Evolutionary conservation across 2,113 vertebrate genomes (phyloP).

Genomic region (Thalassarche chlororhynchos): DNA sequence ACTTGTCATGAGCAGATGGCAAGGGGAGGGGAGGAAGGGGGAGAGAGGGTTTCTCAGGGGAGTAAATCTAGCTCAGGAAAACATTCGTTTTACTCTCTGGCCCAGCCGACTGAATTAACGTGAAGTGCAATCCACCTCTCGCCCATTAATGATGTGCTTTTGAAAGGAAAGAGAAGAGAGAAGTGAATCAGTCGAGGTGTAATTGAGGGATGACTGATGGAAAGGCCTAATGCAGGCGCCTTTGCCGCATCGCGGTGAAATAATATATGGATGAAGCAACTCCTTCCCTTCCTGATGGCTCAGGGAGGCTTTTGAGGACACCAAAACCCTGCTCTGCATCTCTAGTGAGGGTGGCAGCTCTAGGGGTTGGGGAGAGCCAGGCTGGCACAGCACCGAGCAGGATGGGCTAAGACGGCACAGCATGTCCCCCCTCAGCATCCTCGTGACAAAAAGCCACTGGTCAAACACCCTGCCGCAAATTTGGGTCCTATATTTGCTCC

Average conservation of each 20-base stretch:
- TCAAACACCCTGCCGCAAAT: background rate
- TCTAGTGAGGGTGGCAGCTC: background rate
- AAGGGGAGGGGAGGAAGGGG: background rate
- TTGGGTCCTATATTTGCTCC: background rate
- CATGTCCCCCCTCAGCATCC: rapidly evolving
- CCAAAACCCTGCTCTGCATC: rapidly evolving
- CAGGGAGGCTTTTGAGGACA: background rate
- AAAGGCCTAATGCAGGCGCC: background rate
- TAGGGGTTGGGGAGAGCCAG: background rate
- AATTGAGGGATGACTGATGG: background rate
- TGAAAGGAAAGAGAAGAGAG: background rate
- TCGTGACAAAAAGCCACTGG: background rate
- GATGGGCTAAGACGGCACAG: background rate
- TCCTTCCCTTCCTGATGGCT: background rate
- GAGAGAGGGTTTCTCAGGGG: background rate
- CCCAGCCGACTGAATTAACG: background rate
- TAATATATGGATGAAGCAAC: background rate
- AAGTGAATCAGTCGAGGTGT: background rate
- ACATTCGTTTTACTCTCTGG: background rate
- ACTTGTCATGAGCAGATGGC: background rate
- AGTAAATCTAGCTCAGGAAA: background rate
- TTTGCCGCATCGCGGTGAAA: background rate
- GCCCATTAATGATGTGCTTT: background rate
- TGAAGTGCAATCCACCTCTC: background rate
- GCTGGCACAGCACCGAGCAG: background rate